Evolutionary conservation across 2,113 vertebrate species (phyloP).

Genomic region (Oenanthe oenanthe): DNA sequence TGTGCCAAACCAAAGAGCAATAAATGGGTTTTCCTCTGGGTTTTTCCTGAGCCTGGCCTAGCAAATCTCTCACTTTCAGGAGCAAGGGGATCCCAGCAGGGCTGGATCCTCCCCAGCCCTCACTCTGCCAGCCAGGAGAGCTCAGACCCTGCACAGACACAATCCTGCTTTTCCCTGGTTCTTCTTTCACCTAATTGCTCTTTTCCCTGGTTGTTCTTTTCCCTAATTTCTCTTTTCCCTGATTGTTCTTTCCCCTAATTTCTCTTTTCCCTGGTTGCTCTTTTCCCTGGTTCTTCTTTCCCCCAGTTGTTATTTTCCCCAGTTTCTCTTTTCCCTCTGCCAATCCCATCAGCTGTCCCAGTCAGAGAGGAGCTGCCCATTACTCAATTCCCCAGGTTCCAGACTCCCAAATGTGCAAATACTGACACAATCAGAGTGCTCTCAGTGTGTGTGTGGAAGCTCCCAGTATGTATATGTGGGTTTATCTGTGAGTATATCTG

Average conservation of each 20-base stretch:
- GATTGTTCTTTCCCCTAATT: neutral
- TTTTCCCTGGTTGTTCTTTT: neutral
- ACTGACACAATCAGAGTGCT: neutral
- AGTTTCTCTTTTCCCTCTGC: neutral
- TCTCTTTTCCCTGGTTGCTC: no score
- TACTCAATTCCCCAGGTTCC: neutral
- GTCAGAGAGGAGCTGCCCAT: neutral
- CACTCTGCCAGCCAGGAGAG: neutral
- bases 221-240: neutral
- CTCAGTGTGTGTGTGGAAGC: neutral
- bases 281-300: neutral
- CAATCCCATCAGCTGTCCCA: neutral
- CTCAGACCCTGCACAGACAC: neutral
- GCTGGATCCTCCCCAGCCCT: neutral
- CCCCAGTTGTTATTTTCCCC: no score
- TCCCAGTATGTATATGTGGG: no score
- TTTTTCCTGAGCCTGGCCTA: neutral
- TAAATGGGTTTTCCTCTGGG: neutral
- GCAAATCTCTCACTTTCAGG: accelerated
- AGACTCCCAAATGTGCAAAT: neutral
- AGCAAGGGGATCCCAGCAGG: neutral
- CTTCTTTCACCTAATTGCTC: accelerated
- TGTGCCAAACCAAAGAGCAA: neutral
- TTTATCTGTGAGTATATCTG: neutral
- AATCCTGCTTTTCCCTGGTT: no score